These are phyloP conservation scores for Tipula vernalis DNA, from an alignment of 2,888 invertebrate species.

Conservation along the genomic window DNA sequence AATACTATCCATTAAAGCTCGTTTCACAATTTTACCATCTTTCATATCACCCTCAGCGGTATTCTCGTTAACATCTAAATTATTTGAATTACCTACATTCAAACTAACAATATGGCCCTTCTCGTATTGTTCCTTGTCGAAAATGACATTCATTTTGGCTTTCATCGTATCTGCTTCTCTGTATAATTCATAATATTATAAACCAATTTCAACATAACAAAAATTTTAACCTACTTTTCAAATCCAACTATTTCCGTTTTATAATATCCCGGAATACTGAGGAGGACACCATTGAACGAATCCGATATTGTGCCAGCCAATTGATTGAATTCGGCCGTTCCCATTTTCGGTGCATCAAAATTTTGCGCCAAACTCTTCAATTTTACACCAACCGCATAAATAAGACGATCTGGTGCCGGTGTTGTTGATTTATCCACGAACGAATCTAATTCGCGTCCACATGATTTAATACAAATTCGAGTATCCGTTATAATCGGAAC, in stretches of 20 bases:
- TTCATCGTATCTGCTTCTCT: constrained; percentile 55
- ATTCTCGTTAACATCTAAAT: constrained; percentile 21
- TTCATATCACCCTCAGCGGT: constrained; percentile 16
- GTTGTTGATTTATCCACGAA: constrained; percentile 39
- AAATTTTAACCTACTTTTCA: constrained; percentile 43
- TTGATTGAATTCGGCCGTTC: constrained; percentile 58
- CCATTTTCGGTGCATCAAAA: constrained; percentile 58
- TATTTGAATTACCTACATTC: neutral
- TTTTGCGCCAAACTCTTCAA: constrained; percentile 64
- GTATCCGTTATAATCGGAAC: constrained; percentile 60
- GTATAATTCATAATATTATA: too few relatives aligned
- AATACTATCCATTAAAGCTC: constrained; percentile 55
- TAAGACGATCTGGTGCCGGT: constrained; percentile 49
- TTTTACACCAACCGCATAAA: constrained; percentile 60
- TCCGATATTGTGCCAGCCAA: constrained; percentile 52
- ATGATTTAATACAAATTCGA: constrained; percentile 71
- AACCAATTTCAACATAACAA: too few relatives aligned
- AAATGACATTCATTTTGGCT: constrained; percentile 60
- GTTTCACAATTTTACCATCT: constrained; percentile 36
- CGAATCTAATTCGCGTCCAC: constrained; percentile 42
- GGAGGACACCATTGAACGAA: constrained; percentile 48
- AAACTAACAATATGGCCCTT: constrained; percentile 29
- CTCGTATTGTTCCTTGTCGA: constrained; percentile 56
- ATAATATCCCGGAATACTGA: constrained; percentile 57
- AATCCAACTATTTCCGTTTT: constrained; percentile 56